A percentile compares a stretch with the other conserved stretches of the same genome.
These are phyloP conservation scores for Cassiopea andromeda DNA, from an alignment of 30 jellyfish, hydroid and myxozoan genomes.

Conservation along the genomic window DNA sequence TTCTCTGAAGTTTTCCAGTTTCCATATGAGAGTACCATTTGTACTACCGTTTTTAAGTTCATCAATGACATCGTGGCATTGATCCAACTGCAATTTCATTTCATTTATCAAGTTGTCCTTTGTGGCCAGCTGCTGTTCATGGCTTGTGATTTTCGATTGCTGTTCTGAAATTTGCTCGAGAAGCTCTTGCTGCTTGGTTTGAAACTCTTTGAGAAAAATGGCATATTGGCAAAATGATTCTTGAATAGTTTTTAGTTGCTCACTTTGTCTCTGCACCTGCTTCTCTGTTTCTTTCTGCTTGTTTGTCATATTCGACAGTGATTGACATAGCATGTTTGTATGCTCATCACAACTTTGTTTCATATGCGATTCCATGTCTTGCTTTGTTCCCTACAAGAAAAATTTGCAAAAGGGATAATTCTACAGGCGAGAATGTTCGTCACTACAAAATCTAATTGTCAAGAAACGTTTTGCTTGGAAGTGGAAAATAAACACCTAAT, in stretches of 20 bases:
- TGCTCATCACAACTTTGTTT: conserved; percentile 60
- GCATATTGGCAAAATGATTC: conserved; percentile 62
- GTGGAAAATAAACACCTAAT: no score
- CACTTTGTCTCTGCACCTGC: conserved; percentile 30
- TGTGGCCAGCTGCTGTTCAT: conserved; percentile 22
- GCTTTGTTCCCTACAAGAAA: conserved; percentile 57
- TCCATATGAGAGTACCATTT: conserved; percentile 82
- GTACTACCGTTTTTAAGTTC: conserved; percentile 50
- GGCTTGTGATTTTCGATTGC: conserved; percentile 12
- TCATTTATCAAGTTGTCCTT: conserved; percentile 38
- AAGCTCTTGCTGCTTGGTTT: conserved; percentile 40
- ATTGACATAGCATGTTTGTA: conserved; percentile 44
- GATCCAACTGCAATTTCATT: conserved; percentile 55
- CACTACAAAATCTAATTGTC: no score
- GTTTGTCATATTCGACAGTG: conserved; percentile 59
- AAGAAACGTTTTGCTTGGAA: no score
- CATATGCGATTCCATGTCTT: conserved; percentile 71
- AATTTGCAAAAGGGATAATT: not conserved
- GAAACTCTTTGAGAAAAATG: conserved; percentile 40
- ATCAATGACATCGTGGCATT: conserved; percentile 38
- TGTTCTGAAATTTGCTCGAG: conserved; percentile 17
- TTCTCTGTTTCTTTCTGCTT: conserved; percentile 66
- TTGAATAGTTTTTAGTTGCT: conserved; percentile 52
- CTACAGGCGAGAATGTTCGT: not conserved
- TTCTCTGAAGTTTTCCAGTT: conserved; percentile 52